phyloP scores from a whole-genome alignment of 2,888 invertebrate species.

The Dryomyza anilis region DNA sequence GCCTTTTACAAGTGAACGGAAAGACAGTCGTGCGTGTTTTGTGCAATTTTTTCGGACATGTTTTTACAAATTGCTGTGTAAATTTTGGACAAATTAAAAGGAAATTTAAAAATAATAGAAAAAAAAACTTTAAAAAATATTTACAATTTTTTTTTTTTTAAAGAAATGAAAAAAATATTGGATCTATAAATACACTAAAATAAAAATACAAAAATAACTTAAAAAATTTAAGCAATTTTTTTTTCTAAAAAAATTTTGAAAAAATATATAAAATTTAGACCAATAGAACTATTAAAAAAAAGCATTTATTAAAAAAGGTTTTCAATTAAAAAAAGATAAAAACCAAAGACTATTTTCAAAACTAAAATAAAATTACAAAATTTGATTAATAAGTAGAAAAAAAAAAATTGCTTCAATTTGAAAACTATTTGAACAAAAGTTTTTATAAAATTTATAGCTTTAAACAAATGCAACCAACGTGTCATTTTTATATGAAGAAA shows the following conservation, averaged over 20 bases:
- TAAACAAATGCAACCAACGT: too few relatives aligned
- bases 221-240: not conserved
- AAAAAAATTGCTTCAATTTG: too few relatives aligned
- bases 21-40: too few relatives aligned
- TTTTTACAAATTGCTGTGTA: not conserved
- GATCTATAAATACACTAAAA: not conserved
- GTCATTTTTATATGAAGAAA: not conserved
- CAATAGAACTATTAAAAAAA: not conserved
- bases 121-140: not conserved
- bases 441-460: too few relatives aligned
- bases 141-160: not conserved
- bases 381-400: too few relatives aligned
- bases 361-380: too few relatives aligned
- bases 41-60: too few relatives aligned
- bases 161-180: not conserved
- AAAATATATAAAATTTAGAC: not conserved
- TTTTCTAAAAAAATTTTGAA: not conserved
- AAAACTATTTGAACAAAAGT: too few relatives aligned
- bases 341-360: too few relatives aligned
- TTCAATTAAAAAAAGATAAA: not conserved
- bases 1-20: conserved; percentile 23
- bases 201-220: not conserved
- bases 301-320: not conserved
- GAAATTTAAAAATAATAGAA: conserved; percentile 15
- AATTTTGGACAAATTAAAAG: conserved; percentile 14